phyloP scores from a whole-genome alignment of 2,888 invertebrate species.

The Drosophila paranaensis region DNA sequence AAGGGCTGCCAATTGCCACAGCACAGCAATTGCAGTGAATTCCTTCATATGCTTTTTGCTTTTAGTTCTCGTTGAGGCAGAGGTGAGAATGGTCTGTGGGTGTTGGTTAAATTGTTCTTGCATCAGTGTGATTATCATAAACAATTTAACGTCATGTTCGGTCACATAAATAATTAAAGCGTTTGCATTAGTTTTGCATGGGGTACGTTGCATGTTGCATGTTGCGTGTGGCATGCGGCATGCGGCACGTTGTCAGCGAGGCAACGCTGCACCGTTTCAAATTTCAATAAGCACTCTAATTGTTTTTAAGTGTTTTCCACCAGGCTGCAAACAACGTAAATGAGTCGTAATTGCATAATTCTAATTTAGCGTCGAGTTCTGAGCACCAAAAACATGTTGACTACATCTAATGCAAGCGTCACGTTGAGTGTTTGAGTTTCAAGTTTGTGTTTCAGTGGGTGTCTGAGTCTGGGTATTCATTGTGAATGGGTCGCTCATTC shows the following conservation, averaged over 20 bases:
- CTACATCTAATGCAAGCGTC: constrained; percentile 58
- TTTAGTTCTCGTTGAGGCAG: background rate
- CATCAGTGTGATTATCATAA: constrained; percentile 51
- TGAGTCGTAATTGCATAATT: constrained; percentile 80
- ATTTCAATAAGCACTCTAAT: constrained; percentile 76
- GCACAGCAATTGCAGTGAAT: constrained; percentile 6
- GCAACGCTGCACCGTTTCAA: constrained; percentile 42
- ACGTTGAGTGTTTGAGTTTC: constrained; percentile 15
- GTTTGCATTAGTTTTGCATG: constrained; percentile 66
- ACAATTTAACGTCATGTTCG: constrained; percentile 67
- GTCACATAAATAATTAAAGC: constrained; percentile 69
- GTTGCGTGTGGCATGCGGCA: constrained; percentile 47
- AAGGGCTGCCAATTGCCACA: background rate
- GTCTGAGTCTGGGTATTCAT: constrained; percentile 8
- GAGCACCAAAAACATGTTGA: constrained; percentile 70
- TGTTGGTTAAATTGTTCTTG: constrained; percentile 16
- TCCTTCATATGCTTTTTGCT: background rate
- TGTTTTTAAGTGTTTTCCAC: constrained; percentile 77
- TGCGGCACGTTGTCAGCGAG: constrained; percentile 21
- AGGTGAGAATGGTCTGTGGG: constrained; percentile 5
- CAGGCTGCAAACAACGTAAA: constrained; percentile 52
- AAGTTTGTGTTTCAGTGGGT: constrained; percentile 11
- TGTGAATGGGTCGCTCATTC: constrained; percentile 36
- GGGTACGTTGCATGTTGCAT: constrained; percentile 47
- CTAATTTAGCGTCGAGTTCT: constrained; percentile 73